Conservation (phyloP, 2,113 vertebrate species). For the Sebastes fasciatus region DNA sequence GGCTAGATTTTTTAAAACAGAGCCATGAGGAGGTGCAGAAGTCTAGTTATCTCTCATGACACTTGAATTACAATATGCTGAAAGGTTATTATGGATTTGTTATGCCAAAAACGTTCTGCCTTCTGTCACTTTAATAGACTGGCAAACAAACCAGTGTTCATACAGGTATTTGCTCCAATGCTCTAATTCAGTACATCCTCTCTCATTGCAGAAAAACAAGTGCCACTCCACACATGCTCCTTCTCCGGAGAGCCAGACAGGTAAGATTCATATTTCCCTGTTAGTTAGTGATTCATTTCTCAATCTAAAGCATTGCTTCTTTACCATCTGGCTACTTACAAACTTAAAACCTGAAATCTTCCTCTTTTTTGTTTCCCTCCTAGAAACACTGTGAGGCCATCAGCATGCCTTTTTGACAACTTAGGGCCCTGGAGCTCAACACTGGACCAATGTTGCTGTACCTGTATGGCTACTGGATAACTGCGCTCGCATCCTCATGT, state of each 20-base stretch:
- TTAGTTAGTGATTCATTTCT: neutral
- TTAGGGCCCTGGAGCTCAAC: constrained; percentile 58
- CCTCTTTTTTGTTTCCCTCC: neutral
- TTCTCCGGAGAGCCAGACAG: constrained; percentile 70
- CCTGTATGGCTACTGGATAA: constrained; percentile 53
- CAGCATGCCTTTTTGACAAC: constrained; percentile 43
- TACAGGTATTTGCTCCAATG: neutral
- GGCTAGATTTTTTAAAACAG: too few species aligned
- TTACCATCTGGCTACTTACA: neutral
- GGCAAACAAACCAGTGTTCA: neutral
- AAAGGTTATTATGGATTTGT: too few species aligned
- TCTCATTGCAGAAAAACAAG: constrained; percentile 81
- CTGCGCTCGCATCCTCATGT: constrained; percentile 43
- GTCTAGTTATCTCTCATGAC: too few species aligned
- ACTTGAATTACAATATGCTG: too few species aligned
- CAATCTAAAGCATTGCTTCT: neutral
- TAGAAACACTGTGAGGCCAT: constrained; percentile 62
- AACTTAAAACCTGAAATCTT: neutral
- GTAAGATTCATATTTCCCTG: constrained; percentile 50
- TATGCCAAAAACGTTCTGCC: too few species aligned
- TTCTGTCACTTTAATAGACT: neutral
- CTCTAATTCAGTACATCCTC: neutral
- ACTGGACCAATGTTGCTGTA: constrained; percentile 85
- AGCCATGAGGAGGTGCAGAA: too few species aligned
- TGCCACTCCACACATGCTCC: constrained; percentile 78